Base-by-base conservation (phyloP, 2,888 invertebrate genomes). In the Drosophila imparisetae region DNA sequence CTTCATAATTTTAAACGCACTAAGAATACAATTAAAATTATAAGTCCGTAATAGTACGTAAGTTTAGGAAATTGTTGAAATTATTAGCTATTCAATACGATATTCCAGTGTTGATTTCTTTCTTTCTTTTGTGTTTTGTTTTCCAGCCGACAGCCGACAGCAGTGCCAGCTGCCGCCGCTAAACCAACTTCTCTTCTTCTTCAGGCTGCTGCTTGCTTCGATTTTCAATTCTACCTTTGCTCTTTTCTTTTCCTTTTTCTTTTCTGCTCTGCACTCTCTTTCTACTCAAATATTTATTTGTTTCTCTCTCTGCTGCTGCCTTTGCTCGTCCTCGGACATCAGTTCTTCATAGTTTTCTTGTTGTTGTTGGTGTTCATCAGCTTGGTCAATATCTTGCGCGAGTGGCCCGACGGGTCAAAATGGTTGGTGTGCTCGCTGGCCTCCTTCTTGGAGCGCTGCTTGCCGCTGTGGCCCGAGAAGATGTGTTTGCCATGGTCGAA, bases 401-500 rank as follows among this genome's bases (percentile, higher is more conserved):
- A 97, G 95, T 98, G 98, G 83, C 98, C 98, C 91, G 95, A 96
- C 74, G 98, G 98, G 93, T 98, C 98, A 93, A 95, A 95, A 93
- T 97, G 98, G 93, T 98, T 98, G 49, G 98, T 98, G 93, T 98
- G 97, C 84, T 96, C 96, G 91, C 94, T 95, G 52, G 96, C 97
- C 94, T 98, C 98, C 92, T 96, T 96, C 94, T 98, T 98, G 71
- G 96, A 95, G 80, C 98, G 95, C 90, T 98, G 97, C 93, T 98
- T 98, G 75, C 98, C 98, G 92, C 97, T 96, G 93, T 97, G 97
- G 30, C 96, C 96, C 50, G 96, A 95, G 93, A 96, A 96, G 78
- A 98, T 95, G 92, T 97, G 96, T 93, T 98, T 98, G 93, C 98
- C 98, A 94, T 97, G 96, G 89, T 97, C 97, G 93, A 96, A 98